Percentiles rank a stretch among this genome's conserved stretches.
Conservation (phyloP, 2,797 vertebrate genomes). For the Emydoidea blandingii region DNA sequence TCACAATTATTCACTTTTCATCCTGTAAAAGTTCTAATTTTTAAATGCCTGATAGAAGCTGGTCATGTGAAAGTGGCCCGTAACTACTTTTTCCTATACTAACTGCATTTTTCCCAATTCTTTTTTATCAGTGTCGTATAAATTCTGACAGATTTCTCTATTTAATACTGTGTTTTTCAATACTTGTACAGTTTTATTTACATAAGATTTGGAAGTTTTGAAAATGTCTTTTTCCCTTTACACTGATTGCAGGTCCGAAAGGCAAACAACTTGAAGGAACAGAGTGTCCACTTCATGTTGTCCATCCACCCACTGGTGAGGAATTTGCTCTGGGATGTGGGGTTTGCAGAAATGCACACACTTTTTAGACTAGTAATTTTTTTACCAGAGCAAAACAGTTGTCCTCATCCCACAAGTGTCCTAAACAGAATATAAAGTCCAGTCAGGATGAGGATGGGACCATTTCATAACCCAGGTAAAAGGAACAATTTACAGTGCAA, state of each 20-base stretch:
- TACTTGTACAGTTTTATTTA: background rate
- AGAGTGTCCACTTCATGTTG: slow-evolving; percentile 98
- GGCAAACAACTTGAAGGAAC: slow-evolving; percentile 98
- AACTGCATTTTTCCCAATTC: background rate
- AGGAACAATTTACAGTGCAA: slow-evolving; percentile 81
- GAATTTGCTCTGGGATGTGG: slow-evolving; percentile 99
- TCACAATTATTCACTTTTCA: background rate
- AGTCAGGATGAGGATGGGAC: slow-evolving; percentile 83
- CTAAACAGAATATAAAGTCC: slow-evolving; percentile 65
- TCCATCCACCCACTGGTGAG: slow-evolving; percentile 97
- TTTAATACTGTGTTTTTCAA: background rate
- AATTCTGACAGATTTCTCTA: background rate
- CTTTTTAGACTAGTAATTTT: slow-evolving; percentile 88
- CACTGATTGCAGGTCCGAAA: slow-evolving; percentile 91
- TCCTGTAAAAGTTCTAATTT: background rate
- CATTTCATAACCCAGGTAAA: slow-evolving; percentile 83
- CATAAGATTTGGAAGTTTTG: background rate
- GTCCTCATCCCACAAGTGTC: slow-evolving; percentile 78
- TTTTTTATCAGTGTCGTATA: background rate
- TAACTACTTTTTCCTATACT: background rate
- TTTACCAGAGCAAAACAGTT: slow-evolving; percentile 77
- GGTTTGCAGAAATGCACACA: slow-evolving; percentile 99
- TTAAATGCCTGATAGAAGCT: background rate
- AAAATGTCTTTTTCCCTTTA: background rate
- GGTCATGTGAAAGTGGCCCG: background rate